Base-by-base conservation (phyloP, 2,113 vertebrate genomes). In the Hyperopisus bebe region DNA sequence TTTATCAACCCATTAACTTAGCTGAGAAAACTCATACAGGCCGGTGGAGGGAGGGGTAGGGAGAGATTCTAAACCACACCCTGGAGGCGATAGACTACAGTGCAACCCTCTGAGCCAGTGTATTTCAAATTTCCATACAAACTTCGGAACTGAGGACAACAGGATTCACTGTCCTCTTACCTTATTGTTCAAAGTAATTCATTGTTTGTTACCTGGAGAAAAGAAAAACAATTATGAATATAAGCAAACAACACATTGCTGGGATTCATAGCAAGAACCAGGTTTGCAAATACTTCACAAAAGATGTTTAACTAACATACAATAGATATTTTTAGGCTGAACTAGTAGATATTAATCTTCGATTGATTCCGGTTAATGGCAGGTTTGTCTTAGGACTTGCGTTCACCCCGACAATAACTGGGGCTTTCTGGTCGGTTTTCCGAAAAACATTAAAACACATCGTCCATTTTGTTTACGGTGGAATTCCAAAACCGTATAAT, bases 181-280 rank as follows among this genome's bases (percentile, higher is more conserved):
- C 80, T 82, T 90, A 90, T 19, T 90, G 80, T 70, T 89, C 87
- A 88, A 44, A 42, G 44, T 44, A 74, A 89, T 66, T 77, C 90
- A 90, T 90, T 55, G 50, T 86, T 89, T 44, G 42, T 19, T 70
- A 77, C 77, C 88, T 89, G 82, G 31, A 74, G 39, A 53, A 51
- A 51, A 86, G 27, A 50, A 55, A 87, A 53, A 51, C n/a, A 55
- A 53, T 53, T 19, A 53, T 53, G 15, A 55, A 51, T 10, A 51
- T 48, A 83, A 39, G 42, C 13, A 44, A n/a, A 10, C 62, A 77
- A 80, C 17, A 42, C 7, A 35, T 77, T 77, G 11, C 35, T 80
- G 35, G 70, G 70, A 80, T 42, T 80, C 74, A 42, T 80, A 42
- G 74, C 35, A 80, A 80, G 13, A 42, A 9, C 0, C 74, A 35